These are phyloP conservation scores for Meta bourneti DNA, from an alignment of 2,888 invertebrate genomes.

Conservation along the genomic window DNA sequence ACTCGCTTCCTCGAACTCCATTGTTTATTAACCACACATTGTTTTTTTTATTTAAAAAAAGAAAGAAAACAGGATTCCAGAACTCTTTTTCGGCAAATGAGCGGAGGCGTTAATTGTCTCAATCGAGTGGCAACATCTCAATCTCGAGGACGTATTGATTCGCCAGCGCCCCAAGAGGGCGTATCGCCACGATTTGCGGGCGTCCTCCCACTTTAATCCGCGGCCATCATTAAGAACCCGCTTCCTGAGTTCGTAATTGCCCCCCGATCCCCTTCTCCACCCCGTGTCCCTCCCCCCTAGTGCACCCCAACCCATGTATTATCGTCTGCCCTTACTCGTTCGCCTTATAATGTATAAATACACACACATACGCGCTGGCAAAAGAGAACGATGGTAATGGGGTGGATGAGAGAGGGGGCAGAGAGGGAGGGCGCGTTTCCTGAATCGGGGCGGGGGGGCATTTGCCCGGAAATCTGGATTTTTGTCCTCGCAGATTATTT, in stretches of 20 bases:
- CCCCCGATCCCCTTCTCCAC: slow-evolving; percentile 13
- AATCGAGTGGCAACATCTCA: slow-evolving; percentile 35
- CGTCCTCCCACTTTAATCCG: slow-evolving; percentile 10
- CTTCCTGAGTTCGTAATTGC: slow-evolving; percentile 59
- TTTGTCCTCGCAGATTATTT: background rate
- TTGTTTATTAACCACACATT: slow-evolving; percentile 33
- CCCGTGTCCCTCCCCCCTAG: background rate
- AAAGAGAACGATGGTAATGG: no score
- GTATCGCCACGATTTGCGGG: background rate
- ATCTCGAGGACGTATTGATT: slow-evolving; percentile 10
- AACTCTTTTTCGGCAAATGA: background rate
- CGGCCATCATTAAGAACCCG: slow-evolving; percentile 38
- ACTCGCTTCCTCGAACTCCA: background rate
- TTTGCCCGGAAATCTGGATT: slow-evolving; percentile 34
- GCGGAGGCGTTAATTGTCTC: slow-evolving; percentile 44
- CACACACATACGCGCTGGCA: background rate
- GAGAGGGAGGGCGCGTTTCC: slow-evolving; percentile 19
- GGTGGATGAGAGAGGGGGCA: background rate
- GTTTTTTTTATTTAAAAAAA: slow-evolving; percentile 6
- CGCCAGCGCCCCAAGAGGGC: background rate
- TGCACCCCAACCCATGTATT: slow-evolving; percentile 4
- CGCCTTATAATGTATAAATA: slow-evolving; percentile 22
- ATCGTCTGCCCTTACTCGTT: background rate
- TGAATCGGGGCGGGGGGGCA: background rate
- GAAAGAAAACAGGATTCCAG: background rate